Base-by-base conservation (phyloP, 2,888 invertebrate genomes). In the Drosophila setosimentum region DNA sequence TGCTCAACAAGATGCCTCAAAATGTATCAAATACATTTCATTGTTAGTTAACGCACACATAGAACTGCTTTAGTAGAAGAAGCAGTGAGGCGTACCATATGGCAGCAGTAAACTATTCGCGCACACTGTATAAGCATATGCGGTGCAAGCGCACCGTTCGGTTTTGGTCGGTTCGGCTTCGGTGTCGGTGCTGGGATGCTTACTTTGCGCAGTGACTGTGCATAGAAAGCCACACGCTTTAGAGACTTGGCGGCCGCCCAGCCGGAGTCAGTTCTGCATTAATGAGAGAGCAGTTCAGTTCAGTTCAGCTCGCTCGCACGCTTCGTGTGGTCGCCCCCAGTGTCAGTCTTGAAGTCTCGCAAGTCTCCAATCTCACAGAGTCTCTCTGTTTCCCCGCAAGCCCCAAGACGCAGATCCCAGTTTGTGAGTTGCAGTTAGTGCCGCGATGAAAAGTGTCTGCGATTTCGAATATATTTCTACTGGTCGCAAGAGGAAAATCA, bases 281-380 rank as follows among this genome's bases (percentile, higher is more conserved):
- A 92, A 91, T 91, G 92, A 92, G 92, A 92, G 91, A 90, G 91
- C 87, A 90, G 87, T 78, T 84, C 82, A 85, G 87, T 78, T 84
- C 82, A 85, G 89, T 87, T 89, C 85, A 76, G 78, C 61, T 69
- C 72, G 83, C 76, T 78, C 70, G 82, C 78, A 82, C 89, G 89
- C 68, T 83, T 76, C 80, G 86, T 88, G 87, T 88, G 90, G 74
- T 88, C 89, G 88, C 63, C 83, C 68, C 63, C 73, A 75, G 69
- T 68, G 55, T 60, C 76, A 78, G 66, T 63, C 24, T 16, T 18
- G 10, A 30, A 72, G 45, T 60, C 27, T 5, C 30, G 42, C 40
- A 30, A 21, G 37, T 29, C 37, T 18, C 42, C 30, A 49, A 30
- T 57, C 67, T 45, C 51, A 35, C 21, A 33, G 54, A 18, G 33